phyloP scores from a whole-genome alignment of 1,140 invertebrate species.

The Aphaenogaster floridana region DNA sequence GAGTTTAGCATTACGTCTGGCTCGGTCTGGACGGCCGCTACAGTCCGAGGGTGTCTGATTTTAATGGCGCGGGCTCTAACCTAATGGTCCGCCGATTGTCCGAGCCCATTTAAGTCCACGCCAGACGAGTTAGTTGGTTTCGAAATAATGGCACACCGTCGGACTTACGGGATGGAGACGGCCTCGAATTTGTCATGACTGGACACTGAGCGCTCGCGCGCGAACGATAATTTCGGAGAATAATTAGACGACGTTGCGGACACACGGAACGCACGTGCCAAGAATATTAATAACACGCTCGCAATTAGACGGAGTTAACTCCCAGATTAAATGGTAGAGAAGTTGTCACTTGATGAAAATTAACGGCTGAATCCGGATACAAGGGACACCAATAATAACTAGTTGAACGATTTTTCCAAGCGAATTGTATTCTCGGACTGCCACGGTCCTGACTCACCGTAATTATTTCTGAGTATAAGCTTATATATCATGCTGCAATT shows the following conservation, averaged over 20 bases:
- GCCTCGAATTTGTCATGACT: constrained; percentile 42
- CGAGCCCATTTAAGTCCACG: constrained; percentile 78
- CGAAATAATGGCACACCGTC: constrained; percentile 71
- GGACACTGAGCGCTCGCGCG: constrained; percentile 14
- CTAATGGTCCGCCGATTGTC: constrained; percentile 81
- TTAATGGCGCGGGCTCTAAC: constrained; percentile 81
- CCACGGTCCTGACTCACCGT: constrained; percentile 5
- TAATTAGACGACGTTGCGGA: constrained; percentile 57
- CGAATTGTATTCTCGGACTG: constrained; percentile 51
- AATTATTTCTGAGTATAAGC: constrained; percentile 45
- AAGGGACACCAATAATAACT: constrained; percentile 50
- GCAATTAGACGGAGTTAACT: constrained; percentile 59
- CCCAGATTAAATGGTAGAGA: constrained; percentile 50
- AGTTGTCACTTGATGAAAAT: constrained; percentile 58
- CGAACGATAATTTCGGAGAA: constrained; percentile 70
- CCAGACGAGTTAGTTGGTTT: constrained; percentile 73
- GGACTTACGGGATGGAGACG: constrained; percentile 58
- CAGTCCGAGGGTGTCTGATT: constrained; percentile 81
- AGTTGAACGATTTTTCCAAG: constrained; percentile 43
- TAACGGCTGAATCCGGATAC: constrained; percentile 48
- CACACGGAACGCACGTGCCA: constrained; percentile 47
- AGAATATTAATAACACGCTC: constrained; percentile 71
- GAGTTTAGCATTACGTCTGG: constrained; percentile 78
- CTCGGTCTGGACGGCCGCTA: constrained; percentile 50
- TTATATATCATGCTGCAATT: constrained; percentile 35